Base-by-base conservation (phyloP, 2,888 invertebrate genomes). In the Rutpela maculata region DNA sequence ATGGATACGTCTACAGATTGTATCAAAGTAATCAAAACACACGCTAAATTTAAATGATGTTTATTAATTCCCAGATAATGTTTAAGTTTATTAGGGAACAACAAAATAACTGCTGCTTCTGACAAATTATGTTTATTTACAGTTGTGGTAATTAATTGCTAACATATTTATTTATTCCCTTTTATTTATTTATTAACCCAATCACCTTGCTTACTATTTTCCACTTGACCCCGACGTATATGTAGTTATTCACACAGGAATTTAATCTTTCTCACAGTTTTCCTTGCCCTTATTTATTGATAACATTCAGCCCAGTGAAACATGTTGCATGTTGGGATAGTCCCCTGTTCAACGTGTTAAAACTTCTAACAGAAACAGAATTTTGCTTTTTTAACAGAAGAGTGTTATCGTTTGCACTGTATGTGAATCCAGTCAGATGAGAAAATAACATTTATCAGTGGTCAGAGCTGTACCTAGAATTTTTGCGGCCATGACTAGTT, bases 171-270 rank as follows among this genome's bases (percentile, higher is more conserved):
- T 73, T 77, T 67, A 76, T 70, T 56, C 72, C 70, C 70, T 50
- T 74, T 76, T 60, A 68, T 65, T 60, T 77, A 80, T 80, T 80
- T 80, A 80, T 80, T 75, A 76, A 76, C 78, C 65, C 59, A 80
- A 76, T 71, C 78, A 79, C 80, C 80, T 80, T 80, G 80, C 26
- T 26, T 56, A 22, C 22, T n/a, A n/a, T 50, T 50, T 50, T n/a
- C 50, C 50, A 50, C 50, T n/a, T 50, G n/a, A n/a, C 50, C n/a
- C n/a, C 50, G 50, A 2, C 43, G 43, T 43, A 43, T 43, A 15
- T 15, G 43, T n/a, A 50, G n/a, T 1, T 50, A 6, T 6, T 50
- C n/a, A n/a, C 50, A 50, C n/a, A 50, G 50, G 50, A 50, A 50
- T 50, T 50, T 50, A 50, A 43, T 43, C 43, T 15, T 15, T 43